Conservation (phyloP, 2,797 vertebrate species). For the Limosa lapponica region DNA sequence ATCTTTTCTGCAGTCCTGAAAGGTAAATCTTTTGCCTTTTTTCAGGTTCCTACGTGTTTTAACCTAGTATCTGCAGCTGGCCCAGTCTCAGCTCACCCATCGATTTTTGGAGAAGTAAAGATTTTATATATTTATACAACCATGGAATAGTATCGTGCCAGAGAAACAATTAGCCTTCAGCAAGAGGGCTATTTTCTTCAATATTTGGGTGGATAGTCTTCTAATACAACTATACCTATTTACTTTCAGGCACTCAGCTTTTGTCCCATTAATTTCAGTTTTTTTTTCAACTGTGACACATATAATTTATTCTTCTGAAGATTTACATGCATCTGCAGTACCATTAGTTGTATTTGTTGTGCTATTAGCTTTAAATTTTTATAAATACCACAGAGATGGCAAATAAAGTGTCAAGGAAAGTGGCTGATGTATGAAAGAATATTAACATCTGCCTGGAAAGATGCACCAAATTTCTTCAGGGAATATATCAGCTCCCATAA, state of each 20-base stretch:
- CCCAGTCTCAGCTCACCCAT: neutral
- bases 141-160: neutral
- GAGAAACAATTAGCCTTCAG: neutral
- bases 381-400: neutral
- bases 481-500: neutral
- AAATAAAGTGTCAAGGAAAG: conserved; percentile 25
- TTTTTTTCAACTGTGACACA: neutral
- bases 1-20: neutral
- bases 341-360: conserved; percentile 7
- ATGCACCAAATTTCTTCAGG: neutral
- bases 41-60: neutral
- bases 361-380: conserved; percentile 38
- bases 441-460: conserved; percentile 17
- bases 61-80: neutral
- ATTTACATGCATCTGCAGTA: neutral
- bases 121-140: neutral
- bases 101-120: neutral
- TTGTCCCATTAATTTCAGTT: conserved; percentile 8
- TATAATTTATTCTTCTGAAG: conserved; percentile 16
- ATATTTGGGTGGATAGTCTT: neutral
- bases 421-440: neutral
- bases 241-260: neutral
- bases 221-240: neutral
- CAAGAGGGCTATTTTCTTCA: neutral
- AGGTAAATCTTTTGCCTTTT: neutral